Base-by-base conservation (phyloP, 2,113 vertebrate genomes). In the Rhadina sibilatrix region DNA sequence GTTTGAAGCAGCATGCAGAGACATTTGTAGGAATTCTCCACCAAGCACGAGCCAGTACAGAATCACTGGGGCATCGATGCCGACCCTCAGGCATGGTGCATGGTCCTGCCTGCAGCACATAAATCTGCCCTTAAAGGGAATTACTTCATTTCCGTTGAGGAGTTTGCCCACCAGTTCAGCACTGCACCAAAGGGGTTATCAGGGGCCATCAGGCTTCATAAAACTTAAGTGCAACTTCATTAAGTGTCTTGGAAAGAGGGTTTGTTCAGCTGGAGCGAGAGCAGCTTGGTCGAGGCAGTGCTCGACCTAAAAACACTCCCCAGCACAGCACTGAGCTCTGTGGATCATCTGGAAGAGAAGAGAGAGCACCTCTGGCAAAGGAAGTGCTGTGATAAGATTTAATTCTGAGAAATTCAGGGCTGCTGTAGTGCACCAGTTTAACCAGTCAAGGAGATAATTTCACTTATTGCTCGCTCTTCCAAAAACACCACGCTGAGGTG, bases 51-150 rank as follows among this genome's bases (percentile, higher is more conserved):
- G 40, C 35, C 61, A 52, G 38, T 5, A 4, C 1, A 3, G 70
- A 30, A 60, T 40, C 59, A 22, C 23, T 0, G 0, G 38, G 54
- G 37, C 33, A 7, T 27, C 0, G 0, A 46, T 37, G 4, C 23
- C 28, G 23, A 63, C 68, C 61, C 81, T 50, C 3, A 0, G 21
- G 52, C 12, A 2, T 0, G 0, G 42, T 11, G 40, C 12, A 3
- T 6, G 40, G 25, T 27, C 38, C n/a, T 72, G 40, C 42, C 49
- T 56, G 63, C 35, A 54, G 28, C 61, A 44, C 46, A 38, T 6
- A 56, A 52, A 83, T 37, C 30, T 50, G 35, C 25, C 38, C 40
- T 66, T 35, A 6, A 40, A 30, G 53, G 59, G 23, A 74, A 33
- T 78, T 10, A 44, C 15, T 40, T 70, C 8, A 17, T 56, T 40